Percentiles rank a stretch among this genome's conserved stretches.
Evolutionary conservation across 2,888 invertebrate genomes (phyloP).

Genomic region (Conistra vaccinii): DNA sequence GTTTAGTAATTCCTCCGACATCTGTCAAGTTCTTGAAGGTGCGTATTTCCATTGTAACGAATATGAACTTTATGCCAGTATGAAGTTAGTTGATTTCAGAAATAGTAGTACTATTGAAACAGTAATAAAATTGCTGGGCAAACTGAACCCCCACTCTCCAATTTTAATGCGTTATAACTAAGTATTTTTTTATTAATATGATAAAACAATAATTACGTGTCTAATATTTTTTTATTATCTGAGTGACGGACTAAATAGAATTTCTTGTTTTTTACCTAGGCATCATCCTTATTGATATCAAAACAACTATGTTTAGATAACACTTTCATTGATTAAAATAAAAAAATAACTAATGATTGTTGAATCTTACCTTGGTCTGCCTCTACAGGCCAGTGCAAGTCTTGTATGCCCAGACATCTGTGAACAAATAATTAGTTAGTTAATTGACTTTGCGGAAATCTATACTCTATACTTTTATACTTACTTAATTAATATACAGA

Average conservation of each 20-base stretch:
- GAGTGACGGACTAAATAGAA: too few relatives aligned
- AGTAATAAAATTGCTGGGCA: background rate
- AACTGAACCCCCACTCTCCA: too few relatives aligned
- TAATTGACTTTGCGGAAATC: too few relatives aligned
- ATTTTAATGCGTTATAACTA: too few relatives aligned
- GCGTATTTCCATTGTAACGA: background rate
- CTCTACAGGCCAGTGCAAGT: conserved; percentile 23
- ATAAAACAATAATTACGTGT: too few relatives aligned
- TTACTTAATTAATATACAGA: too few relatives aligned
- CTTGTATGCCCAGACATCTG: conserved; percentile 64
- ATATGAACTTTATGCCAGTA: background rate
- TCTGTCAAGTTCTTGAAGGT: background rate
- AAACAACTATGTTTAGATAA: background rate
- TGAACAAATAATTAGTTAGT: conserved; percentile 12
- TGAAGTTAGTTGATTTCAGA: background rate
- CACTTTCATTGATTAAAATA: background rate
- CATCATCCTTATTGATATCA: too few relatives aligned
- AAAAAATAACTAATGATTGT: background rate
- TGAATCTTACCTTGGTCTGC: conserved; percentile 28
- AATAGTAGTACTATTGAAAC: background rate
- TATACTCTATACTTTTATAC: too few relatives aligned
- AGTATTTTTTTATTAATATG: too few relatives aligned
- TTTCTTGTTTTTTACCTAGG: too few relatives aligned
- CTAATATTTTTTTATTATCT: too few relatives aligned
- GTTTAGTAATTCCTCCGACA: background rate